These are phyloP conservation scores for Acrobasis consociella DNA, from an alignment of 2,888 invertebrate genomes.

Conservation along the genomic window DNA sequence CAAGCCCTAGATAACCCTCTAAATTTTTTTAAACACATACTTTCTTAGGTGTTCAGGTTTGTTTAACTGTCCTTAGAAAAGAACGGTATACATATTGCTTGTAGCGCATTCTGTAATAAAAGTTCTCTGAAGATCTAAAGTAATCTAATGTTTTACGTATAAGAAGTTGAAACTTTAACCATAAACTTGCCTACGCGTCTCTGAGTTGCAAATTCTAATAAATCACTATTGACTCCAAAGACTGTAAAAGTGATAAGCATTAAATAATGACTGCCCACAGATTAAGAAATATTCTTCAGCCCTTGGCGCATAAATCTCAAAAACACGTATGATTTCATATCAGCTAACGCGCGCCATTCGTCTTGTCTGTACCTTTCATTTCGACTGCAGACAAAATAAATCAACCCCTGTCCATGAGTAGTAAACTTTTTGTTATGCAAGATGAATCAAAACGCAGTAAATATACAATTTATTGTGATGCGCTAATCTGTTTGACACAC, in stretches of 20 bases:
- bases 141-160: background rate
- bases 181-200: constrained; percentile 4
- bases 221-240: constrained; percentile 15
- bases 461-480: constrained; percentile 66
- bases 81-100: too few relatives aligned
- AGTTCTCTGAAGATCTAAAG: too few relatives aligned
- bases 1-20: too few relatives aligned
- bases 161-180: background rate
- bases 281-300: constrained; percentile 15
- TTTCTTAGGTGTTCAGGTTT: too few relatives aligned
- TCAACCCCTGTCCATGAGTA: constrained; percentile 46
- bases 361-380: constrained; percentile 59
- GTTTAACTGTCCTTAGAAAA: too few relatives aligned
- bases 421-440: constrained; percentile 57
- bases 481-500: constrained; percentile 67
- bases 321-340: constrained; percentile 44
- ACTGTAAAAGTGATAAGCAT: constrained; percentile 17
- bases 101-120: too few relatives aligned
- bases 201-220: constrained; percentile 30
- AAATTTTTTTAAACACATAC: too few relatives aligned
- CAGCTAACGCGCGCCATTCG: constrained; percentile 47
- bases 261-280: constrained; percentile 6
- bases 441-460: constrained; percentile 58
- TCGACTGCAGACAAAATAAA: constrained; percentile 55
- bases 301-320: constrained; percentile 34